Conservation (phyloP, 2,888 invertebrate species). For the Callosobruchus maculatus region DNA sequence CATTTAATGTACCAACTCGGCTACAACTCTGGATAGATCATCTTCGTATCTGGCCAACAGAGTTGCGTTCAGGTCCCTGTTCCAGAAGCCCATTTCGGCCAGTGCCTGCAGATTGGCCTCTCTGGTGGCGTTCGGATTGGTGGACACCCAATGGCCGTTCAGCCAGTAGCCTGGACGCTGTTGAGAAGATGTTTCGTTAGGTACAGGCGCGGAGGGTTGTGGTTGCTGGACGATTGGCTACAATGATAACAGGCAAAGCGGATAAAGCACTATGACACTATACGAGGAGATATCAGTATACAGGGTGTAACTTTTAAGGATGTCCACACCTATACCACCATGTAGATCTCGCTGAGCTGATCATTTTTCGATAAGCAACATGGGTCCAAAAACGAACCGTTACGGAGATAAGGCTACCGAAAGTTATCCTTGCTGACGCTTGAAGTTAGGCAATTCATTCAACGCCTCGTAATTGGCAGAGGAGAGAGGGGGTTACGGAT, state of each 20-base stretch:
- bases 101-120: slow-evolving; percentile 42
- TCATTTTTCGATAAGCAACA: no score
- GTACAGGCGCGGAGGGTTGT: not conserved
- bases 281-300: no score
- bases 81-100: slow-evolving; percentile 49
- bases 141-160: slow-evolving; percentile 41
- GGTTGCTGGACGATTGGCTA: not conserved
- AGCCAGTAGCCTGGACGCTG: slow-evolving; percentile 38
- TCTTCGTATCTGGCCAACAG: slow-evolving; percentile 46
- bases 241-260: not conserved
- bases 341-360: no score
- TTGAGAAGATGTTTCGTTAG: slow-evolving; percentile 5
- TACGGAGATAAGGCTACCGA: no score
- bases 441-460: no score
- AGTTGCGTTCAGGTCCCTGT: slow-evolving; percentile 45
- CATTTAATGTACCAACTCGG: slow-evolving; percentile 41
- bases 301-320: no score
- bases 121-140: slow-evolving; percentile 34
- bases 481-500: no score
- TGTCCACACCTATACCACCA: no score
- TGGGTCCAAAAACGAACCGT: no score
- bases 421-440: no score
- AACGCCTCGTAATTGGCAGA: no score
- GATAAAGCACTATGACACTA: no score
- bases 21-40: slow-evolving; percentile 45